Base-by-base conservation (phyloP, 1,140 invertebrate species). In the Penaeus chinensis region DNA sequence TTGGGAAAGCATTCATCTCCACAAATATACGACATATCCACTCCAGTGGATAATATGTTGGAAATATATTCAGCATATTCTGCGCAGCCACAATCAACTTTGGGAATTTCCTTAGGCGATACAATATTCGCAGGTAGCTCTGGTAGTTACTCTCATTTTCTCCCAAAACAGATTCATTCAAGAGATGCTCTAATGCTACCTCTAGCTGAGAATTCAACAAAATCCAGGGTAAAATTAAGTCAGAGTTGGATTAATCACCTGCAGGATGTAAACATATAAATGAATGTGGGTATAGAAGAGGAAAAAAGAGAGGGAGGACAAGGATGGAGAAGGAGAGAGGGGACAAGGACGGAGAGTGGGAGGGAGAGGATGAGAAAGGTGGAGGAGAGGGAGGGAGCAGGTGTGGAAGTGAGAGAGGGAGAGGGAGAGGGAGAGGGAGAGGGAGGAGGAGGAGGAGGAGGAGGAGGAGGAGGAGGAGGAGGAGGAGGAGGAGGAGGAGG, bases 81-180 rank as follows among this genome's bases (percentile, higher is more conserved):
- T 78, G 66, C 3, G 86, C 86, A 0, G 86, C 86, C 22, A n/a
- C 16, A n/a, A 82, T 81, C 16, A 87, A 62, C 71, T 77, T 76
- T 7, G 24, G 20, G 22, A 32, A 10, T n/a, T 82, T 80, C 20
- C 71, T 32, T 11, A 74, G 77, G 4, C 81, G 86, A 60, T 87
- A 87, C 16, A 87, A 65, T 20, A 87, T 62, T 11, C 62, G 66
- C 22, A 87, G 19, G 60, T 87, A 82, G 20, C 18, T 78, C 37
- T 87, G 86, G 80, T 87, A 83, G 62, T 87, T 87, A 22, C 80
- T 27, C 62, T 87, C 86, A 66, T 87, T 87, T 3, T 87, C 80
- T 24, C 86, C 86, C 69, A 87, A 60, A 0, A 87, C 86, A 37
- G 86, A 87, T 13, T 87, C 86, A 66, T 87, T 87, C 18, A 87